Percentiles rank a stretch among this genome's conserved stretches.
These are phyloP conservation scores for Camponotus vicinus DNA, from an alignment of 1,140 invertebrate species.

Conservation along the genomic window DNA sequence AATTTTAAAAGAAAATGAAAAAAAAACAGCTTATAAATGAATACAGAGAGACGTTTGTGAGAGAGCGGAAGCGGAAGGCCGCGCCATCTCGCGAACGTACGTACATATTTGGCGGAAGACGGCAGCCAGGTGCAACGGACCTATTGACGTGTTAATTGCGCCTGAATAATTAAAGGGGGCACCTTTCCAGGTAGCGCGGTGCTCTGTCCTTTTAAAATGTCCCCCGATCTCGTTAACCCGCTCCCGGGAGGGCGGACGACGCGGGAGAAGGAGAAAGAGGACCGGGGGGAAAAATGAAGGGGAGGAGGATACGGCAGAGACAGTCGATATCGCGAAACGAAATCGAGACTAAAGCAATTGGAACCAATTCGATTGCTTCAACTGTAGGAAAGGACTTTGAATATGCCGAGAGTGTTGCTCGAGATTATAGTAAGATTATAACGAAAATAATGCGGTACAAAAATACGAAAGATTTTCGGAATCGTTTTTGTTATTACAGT, in stretches of 20 bases:
- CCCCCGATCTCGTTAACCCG: conserved; percentile 80
- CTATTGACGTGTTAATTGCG: conserved; percentile 85
- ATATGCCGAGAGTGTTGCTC: neutral
- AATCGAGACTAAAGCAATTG: conserved; percentile 45
- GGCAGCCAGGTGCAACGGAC: conserved; percentile 81
- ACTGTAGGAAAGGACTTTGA: neutral
- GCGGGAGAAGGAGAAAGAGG: too few species aligned
- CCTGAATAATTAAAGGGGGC: conserved; percentile 82
- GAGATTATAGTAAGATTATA: conserved; percentile 2
- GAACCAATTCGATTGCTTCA: conserved; percentile 49
- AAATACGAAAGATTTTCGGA: conserved; percentile 1
- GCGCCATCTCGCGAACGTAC: conserved; percentile 68
- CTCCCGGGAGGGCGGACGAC: neutral
- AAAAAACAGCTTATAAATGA: conserved; percentile 57
- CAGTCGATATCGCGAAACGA: conserved; percentile 7
- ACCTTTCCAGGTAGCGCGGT: conserved; percentile 71
- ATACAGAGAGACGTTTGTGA: conserved; percentile 50
- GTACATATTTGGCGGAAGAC: conserved; percentile 78
- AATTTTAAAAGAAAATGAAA: conserved; percentile 33
- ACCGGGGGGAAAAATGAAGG: neutral
- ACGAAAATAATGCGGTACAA: conserved; percentile 10
- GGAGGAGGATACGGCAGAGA: conserved; percentile 27
- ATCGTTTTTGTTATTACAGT: neutral
- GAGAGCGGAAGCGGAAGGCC: conserved; percentile 31
- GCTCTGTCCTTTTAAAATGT: conserved; percentile 82